These are phyloP conservation scores for Pelobates fuscus DNA, from an alignment of 2,113 vertebrate species.

Conservation along the genomic window DNA sequence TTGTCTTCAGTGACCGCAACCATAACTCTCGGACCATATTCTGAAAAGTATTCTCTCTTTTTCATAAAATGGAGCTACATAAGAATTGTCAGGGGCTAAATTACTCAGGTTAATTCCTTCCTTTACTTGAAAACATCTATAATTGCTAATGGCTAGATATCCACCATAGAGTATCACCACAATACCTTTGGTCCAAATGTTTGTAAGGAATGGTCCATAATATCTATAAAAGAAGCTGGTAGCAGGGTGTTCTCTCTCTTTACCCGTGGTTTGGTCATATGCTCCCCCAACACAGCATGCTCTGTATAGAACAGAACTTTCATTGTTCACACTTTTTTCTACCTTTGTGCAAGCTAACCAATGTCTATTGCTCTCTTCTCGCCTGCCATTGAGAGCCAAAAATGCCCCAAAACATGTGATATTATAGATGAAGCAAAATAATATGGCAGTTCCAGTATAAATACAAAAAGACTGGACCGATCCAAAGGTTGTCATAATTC, in stretches of 20 bases:
- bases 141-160: slow-evolving; percentile 69
- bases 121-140: slow-evolving; percentile 65
- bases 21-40: slow-evolving; percentile 69
- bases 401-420: slow-evolving; percentile 83
- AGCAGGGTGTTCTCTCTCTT: slow-evolving; percentile 57
- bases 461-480: slow-evolving; percentile 81
- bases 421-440: slow-evolving; percentile 83
- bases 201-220: slow-evolving; percentile 72
- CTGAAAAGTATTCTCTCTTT: slow-evolving; percentile 67
- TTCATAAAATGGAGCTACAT: slow-evolving; percentile 67
- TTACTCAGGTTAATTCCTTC: slow-evolving; percentile 72
- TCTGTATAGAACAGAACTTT: slow-evolving; percentile 40
- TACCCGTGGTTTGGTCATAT: slow-evolving; percentile 49
- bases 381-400: slow-evolving; percentile 78
- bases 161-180: slow-evolving; percentile 53
- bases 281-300: slow-evolving; percentile 65
- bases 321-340: slow-evolving; percentile 51
- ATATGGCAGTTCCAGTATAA: slow-evolving; percentile 76
- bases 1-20: slow-evolving; percentile 67
- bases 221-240: slow-evolving; percentile 67
- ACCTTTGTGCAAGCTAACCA: slow-evolving; percentile 74
- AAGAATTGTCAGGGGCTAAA: slow-evolving; percentile 71
- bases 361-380: slow-evolving; percentile 68
- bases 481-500: slow-evolving; percentile 72
- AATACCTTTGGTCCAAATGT: slow-evolving; percentile 59